Conservation (phyloP, 2,888 invertebrate species). For the Oscheius sp. region DNA sequence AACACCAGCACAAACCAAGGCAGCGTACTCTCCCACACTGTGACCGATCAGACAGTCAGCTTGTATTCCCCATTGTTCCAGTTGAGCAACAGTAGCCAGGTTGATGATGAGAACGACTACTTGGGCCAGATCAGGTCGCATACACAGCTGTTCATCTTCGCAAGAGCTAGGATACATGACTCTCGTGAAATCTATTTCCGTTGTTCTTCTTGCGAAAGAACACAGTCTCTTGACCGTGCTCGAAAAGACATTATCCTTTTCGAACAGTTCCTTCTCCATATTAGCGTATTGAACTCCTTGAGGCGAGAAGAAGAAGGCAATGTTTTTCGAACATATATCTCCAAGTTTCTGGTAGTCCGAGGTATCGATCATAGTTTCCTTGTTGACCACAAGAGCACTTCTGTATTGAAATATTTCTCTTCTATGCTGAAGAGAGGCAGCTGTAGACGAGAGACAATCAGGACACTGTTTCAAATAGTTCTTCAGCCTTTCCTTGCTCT, state of each 20-base stretch:
- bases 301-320: conserved; percentile 66
- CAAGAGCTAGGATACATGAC: conserved; percentile 21
- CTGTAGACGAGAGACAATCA: conserved; percentile 6
- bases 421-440: conserved; percentile 44
- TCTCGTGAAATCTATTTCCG: conserved; percentile 23
- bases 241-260: conserved; percentile 33
- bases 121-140: conserved; percentile 50
- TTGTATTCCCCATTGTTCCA: conserved; percentile 44
- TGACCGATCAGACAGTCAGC: conserved; percentile 59
- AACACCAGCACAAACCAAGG: conserved; percentile 46
- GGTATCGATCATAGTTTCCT: background rate
- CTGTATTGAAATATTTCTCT: conserved; percentile 51
- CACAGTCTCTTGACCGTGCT: conserved; percentile 37
- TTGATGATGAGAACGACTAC: conserved; percentile 54
- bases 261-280: conserved; percentile 45
- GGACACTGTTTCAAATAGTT: conserved; percentile 34
- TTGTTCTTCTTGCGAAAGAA: conserved; percentile 15
- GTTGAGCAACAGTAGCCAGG: conserved; percentile 43
- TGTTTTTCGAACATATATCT: conserved; percentile 4
- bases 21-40: conserved; percentile 69
- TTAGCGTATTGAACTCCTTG: conserved; percentile 66
- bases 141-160: conserved; percentile 1
- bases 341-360: background rate
- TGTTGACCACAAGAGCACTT: conserved; percentile 28
- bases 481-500: background rate